Percentiles rank a stretch among this genome's conserved stretches.
Evolutionary conservation across 2,888 invertebrate species (phyloP).

Genomic region (Cephus sareptanus): DNA sequence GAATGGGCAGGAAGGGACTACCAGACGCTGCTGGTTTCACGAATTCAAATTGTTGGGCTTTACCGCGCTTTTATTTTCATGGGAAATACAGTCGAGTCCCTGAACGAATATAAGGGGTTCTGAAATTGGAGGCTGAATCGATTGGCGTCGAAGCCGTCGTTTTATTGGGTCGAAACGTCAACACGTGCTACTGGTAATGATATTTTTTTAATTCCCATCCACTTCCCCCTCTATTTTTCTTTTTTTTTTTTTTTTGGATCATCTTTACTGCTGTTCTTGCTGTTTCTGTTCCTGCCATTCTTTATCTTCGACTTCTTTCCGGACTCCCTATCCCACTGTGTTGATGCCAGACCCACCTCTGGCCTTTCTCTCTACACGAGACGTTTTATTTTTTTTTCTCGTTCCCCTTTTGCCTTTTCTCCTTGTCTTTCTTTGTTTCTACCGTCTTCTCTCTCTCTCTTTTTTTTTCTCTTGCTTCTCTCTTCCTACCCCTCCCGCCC

Average conservation of each 20-base stretch:
- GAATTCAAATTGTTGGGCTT: too few relatives aligned
- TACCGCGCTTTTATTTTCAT: too few relatives aligned
- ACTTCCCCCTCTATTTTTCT: not conserved
- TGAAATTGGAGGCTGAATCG: too few relatives aligned
- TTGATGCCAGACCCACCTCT: slow-evolving; percentile 16
- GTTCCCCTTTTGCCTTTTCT: slow-evolving; percentile 11
- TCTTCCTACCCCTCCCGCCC: not conserved
- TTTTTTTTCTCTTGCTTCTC: slow-evolving; percentile 26
- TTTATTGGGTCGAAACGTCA: too few relatives aligned
- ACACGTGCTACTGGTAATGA: too few relatives aligned
- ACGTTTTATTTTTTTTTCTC: slow-evolving; percentile 23
- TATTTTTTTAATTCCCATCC: not conserved
- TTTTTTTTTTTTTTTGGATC: slow-evolving; percentile 51
- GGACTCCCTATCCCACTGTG: slow-evolving; percentile 10
- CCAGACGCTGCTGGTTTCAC: too few relatives aligned
- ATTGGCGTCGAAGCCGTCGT: too few relatives aligned
- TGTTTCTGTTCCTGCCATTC: slow-evolving; percentile 15
- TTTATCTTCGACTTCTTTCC: slow-evolving; percentile 1
- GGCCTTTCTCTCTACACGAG: slow-evolving; percentile 12
- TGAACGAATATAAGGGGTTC: too few relatives aligned
- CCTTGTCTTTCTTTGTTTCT: too few relatives aligned
- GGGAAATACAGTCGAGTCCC: too few relatives aligned
- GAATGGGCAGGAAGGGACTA: too few relatives aligned
- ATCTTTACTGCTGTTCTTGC: not conserved
- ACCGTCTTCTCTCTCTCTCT: not conserved